Evolutionary conservation across 2,797 vertebrate genomes (phyloP).

Genomic region (Pipistrellus pipistrellus): DNA sequence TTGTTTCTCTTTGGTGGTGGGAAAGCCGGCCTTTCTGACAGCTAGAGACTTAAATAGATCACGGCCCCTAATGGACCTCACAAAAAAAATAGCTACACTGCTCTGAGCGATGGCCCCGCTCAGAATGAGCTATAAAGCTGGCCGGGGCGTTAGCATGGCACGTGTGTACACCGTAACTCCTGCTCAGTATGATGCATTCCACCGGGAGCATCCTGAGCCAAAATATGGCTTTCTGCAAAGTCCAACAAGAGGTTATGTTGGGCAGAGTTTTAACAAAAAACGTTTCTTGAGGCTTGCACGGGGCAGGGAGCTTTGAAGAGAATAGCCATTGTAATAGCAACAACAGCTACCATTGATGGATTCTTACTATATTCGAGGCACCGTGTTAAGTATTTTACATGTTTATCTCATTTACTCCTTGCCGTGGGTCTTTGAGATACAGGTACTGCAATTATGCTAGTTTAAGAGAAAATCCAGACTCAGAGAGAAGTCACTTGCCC

Average conservation of each 20-base stretch:
- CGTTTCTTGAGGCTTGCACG: background rate
- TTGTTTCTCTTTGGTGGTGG: background rate
- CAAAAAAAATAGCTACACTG: constrained; percentile 54
- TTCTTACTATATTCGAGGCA: background rate
- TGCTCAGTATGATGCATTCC: constrained; percentile 46
- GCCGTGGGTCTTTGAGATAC: background rate
- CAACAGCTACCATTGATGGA: background rate
- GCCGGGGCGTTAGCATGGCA: constrained; percentile 14
- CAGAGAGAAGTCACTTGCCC: background rate
- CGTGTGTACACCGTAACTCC: constrained; percentile 58
- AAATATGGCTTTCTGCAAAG: constrained; percentile 38
- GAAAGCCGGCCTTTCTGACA: constrained; percentile 72
- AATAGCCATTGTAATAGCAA: background rate
- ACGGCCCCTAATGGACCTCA: constrained; percentile 55
- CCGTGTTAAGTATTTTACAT: background rate
- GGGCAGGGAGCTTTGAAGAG: background rate
- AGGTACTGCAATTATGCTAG: background rate
- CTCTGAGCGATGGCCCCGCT: constrained; percentile 8
- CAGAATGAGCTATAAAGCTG: constrained; percentile 60
- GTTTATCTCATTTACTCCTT: background rate
- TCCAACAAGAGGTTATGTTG: constrained; percentile 66
- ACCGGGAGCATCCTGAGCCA: background rate
- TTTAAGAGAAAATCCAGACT: background rate
- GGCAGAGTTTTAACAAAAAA: constrained; percentile 64
- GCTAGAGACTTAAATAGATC: constrained; percentile 60